Base-by-base conservation (phyloP, 1,140 invertebrate genomes). In the Anoplolepis gracilipes region DNA sequence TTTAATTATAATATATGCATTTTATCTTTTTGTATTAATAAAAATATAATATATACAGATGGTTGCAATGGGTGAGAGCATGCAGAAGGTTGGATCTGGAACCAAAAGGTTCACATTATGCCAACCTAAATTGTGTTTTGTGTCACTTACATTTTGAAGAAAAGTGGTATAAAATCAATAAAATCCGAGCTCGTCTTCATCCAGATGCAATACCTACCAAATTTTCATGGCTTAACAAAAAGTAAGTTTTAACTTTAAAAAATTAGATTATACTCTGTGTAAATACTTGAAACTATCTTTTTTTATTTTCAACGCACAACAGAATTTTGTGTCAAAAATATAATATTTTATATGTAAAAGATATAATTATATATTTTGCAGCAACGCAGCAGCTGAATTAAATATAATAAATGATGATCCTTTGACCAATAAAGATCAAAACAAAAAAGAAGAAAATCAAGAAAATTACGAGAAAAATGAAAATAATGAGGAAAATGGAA, bases 81-180 rank as follows among this genome's bases (percentile, higher is more conserved):
- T 69, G 22, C 28, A 16, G 7, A 28, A 46, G 67, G 10, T 46
- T 16, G 2, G 22, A 69, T 69, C 13, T 69, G 3, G 8, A 49
- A 28, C 1, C 22, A 28, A 25, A 19, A 7, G 39, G 13, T 16
- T 11, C 70, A 16, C 16, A 73, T 22, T 73, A 73, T 55, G 19
- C 49, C 0, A 11, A 25, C 33, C 3, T 5, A 0, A 33, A 33
- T 5, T 73, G 33, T 22, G 4, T 28, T 36, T 1, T 73, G 11
- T 73, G 70, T 11, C 70, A 73, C 13, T 73, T 73, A 33, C 70
- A 73, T 73, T 73, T 73, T 22, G 70, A 73, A 53, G n/a, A 73
- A 55, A 73, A 73, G 19, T 73, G 70, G 49, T 73, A 55, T 6
- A 73, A 55, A 1, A 16, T 36, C 6, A 22, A 19, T 11, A 73